Conservation (phyloP, 2,113 vertebrate genomes). For the Arizona elegans region DNA sequence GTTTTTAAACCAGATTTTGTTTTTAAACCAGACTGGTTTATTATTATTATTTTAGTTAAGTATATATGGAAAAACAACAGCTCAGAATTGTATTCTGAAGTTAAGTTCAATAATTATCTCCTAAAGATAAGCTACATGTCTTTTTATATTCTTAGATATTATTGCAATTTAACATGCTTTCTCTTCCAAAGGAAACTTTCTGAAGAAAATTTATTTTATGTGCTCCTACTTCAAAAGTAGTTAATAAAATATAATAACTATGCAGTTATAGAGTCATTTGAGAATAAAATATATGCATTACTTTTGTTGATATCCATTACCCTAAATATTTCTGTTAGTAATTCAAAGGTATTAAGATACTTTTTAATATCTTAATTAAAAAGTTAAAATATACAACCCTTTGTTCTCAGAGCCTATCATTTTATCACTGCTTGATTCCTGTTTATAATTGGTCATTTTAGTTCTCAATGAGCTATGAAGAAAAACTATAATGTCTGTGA, state of each 20-base stretch:
- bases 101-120: not conserved
- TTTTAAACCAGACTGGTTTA: not conserved
- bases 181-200: not conserved
- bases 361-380: conserved; percentile 41
- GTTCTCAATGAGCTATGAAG: conserved; percentile 44
- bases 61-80: not conserved
- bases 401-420: conserved; percentile 34
- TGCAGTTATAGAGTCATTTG: conserved; percentile 16
- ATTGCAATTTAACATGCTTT: not conserved
- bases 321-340: conserved; percentile 37
- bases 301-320: conserved; percentile 22
- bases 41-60: not conserved
- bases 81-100: not conserved
- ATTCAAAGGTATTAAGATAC: conserved; percentile 49
- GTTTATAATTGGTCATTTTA: conserved; percentile 41
- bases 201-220: conserved; percentile 25
- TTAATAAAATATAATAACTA: conserved; percentile 43
- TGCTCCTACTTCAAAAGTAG: conserved; percentile 34
- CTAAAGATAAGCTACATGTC: not conserved
- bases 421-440: conserved; percentile 43
- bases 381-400: conserved; percentile 20
- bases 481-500: conserved; percentile 46
- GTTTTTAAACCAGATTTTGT: not conserved
- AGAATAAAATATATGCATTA: conserved; percentile 36
- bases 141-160: not conserved